Conservation (phyloP, 1,140 invertebrate species). For the Popillia japonica region DNA sequence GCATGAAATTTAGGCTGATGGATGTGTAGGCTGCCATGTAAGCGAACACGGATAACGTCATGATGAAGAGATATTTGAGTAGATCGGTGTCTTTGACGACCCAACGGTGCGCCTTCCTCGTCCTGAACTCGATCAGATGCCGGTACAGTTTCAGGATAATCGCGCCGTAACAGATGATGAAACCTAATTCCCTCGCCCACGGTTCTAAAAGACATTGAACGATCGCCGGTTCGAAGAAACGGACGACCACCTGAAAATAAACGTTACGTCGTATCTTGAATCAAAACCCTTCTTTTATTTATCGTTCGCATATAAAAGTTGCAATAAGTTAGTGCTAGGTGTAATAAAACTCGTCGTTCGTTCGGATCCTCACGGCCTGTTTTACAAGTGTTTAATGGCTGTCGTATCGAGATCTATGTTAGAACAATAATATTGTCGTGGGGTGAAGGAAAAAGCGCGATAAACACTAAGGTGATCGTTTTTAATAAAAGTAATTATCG, state of each 20-base stretch:
- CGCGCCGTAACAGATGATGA: slow-evolving; percentile 89
- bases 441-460: no score
- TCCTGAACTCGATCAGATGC: slow-evolving; percentile 80
- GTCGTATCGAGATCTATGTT: no score
- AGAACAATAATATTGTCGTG: no score
- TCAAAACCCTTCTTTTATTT: no score
- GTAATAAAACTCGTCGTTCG: no score
- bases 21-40: slow-evolving; percentile 90
- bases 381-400: no score
- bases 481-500: no score
- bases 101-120: slow-evolving; percentile 89
- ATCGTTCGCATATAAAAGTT: no score
- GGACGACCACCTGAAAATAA: slow-evolving; percentile 76
- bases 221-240: slow-evolving; percentile 79
- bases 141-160: slow-evolving; percentile 91
- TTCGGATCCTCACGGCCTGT: no score
- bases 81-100: slow-evolving; percentile 86
- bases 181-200: slow-evolving; percentile 90
- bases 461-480: no score
- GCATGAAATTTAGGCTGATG: slow-evolving; percentile 68
- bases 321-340: no score
- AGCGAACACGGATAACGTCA: slow-evolving; percentile 79
- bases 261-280: no score
- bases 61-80: slow-evolving; percentile 79
- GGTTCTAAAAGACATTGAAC: slow-evolving; percentile 82